phyloP scores from a whole-genome alignment of 2,888 invertebrate species.

The Euspilapteryx auroguttella region DNA sequence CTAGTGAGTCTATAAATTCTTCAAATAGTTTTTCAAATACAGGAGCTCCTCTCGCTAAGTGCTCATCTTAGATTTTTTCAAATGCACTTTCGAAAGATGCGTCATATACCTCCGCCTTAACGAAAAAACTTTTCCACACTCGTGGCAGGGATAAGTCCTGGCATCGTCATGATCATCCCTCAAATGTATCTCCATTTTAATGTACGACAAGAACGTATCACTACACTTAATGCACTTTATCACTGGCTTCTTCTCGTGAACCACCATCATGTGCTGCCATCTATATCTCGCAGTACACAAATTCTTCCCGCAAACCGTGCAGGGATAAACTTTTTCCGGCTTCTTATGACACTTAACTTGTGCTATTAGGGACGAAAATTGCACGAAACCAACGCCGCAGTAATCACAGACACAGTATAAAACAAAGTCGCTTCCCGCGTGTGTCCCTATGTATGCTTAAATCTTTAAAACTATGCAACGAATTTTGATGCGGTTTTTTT shows the following conservation, averaged over 20 bases:
- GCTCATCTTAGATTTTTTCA: constrained; percentile 42
- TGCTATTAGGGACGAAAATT: constrained; percentile 36
- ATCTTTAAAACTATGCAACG: no score
- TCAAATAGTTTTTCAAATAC: no score
- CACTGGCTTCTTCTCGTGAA: constrained; percentile 40
- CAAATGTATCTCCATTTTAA: constrained; percentile 30
- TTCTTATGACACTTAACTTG: constrained; percentile 43
- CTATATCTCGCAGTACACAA: constrained; percentile 38
- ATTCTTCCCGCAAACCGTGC: constrained; percentile 47
- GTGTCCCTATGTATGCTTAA: no score
- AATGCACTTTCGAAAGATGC: constrained; percentile 32
- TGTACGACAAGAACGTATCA: constrained; percentile 32
- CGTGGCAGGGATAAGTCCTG: constrained; percentile 33
- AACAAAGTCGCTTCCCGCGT: no score
- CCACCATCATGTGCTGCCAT: constrained; percentile 32
- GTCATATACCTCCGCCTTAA: constrained; percentile 37
- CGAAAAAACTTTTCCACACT: constrained; percentile 41
- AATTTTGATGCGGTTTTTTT: no score
- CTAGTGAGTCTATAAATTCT: no score
- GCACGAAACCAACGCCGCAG: constrained; percentile 46
- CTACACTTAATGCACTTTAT: constrained; percentile 45
- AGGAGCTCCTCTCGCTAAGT: constrained; percentile 34
- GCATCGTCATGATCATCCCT: constrained; percentile 41
- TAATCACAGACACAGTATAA: constrained; percentile 39
- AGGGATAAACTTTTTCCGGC: constrained; percentile 44